These are phyloP conservation scores for Syngnathus typhle DNA, from an alignment of 2,113 vertebrate species.

Conservation along the genomic window DNA sequence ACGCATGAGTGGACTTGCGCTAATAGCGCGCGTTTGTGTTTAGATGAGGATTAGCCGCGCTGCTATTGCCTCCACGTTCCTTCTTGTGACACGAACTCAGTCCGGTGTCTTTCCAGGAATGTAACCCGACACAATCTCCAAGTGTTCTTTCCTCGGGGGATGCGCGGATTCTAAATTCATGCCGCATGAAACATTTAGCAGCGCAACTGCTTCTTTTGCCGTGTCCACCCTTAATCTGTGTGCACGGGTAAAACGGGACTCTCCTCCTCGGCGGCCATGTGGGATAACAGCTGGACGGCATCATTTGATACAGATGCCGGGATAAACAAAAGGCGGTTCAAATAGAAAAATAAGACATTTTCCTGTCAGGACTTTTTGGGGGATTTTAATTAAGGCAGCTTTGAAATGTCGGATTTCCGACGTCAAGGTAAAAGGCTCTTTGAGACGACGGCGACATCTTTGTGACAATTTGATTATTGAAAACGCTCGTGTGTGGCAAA, in stretches of 20 bases:
- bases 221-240: conserved; percentile 45
- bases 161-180: conserved; percentile 49
- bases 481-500: conserved; percentile 39
- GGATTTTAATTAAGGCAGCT: too few species aligned
- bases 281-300: background rate
- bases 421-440: background rate
- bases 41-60: conserved; percentile 15
- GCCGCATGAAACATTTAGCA: conserved; percentile 53
- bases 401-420: background rate
- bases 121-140: background rate
- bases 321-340: too few species aligned
- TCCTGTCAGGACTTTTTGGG: too few species aligned
- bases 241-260: conserved; percentile 35
- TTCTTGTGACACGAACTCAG: conserved; percentile 1
- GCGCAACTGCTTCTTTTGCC: conserved; percentile 32
- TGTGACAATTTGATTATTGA: conserved; percentile 43
- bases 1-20: conserved; percentile 44
- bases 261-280: conserved; percentile 11
- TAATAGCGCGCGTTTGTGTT: conserved; percentile 17
- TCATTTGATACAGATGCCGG: background rate
- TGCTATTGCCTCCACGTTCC: conserved; percentile 11
- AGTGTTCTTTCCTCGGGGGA: conserved; percentile 23
- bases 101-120: conserved; percentile 29
- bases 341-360: too few species aligned
- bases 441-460: conserved; percentile 6